These are phyloP conservation scores for Meteorus sp. DNA, from an alignment of 1,140 invertebrate species.

Conservation along the genomic window DNA sequence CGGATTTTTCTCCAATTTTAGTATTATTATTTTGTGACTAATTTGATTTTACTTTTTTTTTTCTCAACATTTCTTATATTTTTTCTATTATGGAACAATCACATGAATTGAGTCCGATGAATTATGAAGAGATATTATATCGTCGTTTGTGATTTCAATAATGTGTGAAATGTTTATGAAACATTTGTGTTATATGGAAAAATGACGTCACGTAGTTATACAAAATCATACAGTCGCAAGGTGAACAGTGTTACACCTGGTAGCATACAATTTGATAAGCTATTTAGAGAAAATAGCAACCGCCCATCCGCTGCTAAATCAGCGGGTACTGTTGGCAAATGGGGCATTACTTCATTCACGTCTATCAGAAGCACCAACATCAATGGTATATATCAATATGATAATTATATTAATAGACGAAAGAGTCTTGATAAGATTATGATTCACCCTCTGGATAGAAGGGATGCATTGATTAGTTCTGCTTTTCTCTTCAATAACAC, in stretches of 20 bases:
- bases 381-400: constrained; percentile 69
- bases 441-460: too few relatives aligned
- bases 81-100: too few relatives aligned
- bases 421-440: too few relatives aligned
- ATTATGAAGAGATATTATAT: constrained; percentile 36
- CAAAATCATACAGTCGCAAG: constrained; percentile 62
- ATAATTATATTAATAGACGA: constrained; percentile 1
- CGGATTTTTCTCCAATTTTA: too few relatives aligned
- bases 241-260: constrained; percentile 58
- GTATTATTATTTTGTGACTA: too few relatives aligned
- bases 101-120: too few relatives aligned
- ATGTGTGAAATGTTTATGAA: constrained; percentile 37
- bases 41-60: too few relatives aligned
- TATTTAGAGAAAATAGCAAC: constrained; percentile 86
- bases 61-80: too few relatives aligned
- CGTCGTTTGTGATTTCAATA: constrained; percentile 35
- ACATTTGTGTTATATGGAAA: constrained; percentile 30
- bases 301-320: constrained; percentile 84
- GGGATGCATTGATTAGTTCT: too few relatives aligned
- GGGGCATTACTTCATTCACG: constrained; percentile 92
- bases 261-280: constrained; percentile 74
- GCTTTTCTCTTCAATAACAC: too few relatives aligned
- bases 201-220: constrained; percentile 63
- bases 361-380: constrained; percentile 77
- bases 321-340: constrained; percentile 87